Conservation (phyloP, 2,113 vertebrate genomes). For the Grus americana region DNA sequence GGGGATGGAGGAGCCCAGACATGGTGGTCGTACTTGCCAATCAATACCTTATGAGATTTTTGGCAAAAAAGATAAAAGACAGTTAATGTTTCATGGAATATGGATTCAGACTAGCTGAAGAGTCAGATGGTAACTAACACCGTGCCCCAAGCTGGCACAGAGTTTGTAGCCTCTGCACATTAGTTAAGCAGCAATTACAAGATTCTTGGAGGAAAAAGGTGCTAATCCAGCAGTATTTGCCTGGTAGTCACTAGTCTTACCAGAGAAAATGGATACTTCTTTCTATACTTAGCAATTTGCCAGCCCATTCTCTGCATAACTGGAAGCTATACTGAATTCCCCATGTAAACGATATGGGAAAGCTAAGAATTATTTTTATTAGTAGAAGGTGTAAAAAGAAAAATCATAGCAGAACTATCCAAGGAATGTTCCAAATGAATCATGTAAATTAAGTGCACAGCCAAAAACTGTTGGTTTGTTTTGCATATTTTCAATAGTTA, state of each 20-base stretch:
- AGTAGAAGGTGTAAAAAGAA: background rate
- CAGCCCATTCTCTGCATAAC: constrained; percentile 6
- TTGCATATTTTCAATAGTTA: background rate
- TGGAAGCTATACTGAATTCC: background rate
- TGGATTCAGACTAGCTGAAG: background rate
- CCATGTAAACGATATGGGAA: background rate
- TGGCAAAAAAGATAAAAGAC: background rate
- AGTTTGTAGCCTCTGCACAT: background rate
- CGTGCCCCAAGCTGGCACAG: background rate
- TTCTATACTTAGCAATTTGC: background rate
- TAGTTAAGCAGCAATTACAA: background rate
- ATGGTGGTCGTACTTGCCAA: constrained; percentile 83
- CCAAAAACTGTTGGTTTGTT: background rate
- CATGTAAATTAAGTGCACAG: background rate
- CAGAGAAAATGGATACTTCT: background rate
- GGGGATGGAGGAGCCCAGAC: constrained; percentile 2
- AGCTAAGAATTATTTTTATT: background rate
- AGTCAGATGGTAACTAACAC: background rate
- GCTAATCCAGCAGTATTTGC: constrained; percentile 4
- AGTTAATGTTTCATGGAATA: background rate
- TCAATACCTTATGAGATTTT: constrained; percentile 84
- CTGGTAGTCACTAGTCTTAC: background rate
- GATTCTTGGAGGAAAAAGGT: background rate
- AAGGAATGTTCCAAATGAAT: constrained; percentile 5
- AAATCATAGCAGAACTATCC: background rate